Conservation (phyloP, 2,113 vertebrate genomes). For the Aegithalos caudatus region DNA sequence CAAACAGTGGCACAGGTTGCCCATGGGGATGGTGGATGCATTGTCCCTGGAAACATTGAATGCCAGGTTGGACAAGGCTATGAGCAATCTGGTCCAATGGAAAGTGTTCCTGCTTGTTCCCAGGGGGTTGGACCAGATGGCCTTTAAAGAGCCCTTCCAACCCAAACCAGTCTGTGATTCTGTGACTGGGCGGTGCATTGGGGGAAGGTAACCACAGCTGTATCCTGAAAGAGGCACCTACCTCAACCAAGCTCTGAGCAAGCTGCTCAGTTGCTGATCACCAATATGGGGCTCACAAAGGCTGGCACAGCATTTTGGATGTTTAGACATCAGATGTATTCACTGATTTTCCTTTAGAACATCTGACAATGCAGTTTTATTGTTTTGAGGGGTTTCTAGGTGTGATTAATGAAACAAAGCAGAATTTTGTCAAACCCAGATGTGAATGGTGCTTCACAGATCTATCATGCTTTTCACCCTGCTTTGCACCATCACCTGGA, state of each 20-base stretch:
- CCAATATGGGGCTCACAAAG: background rate
- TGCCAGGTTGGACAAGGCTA: accelerated
- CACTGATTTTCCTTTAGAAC: background rate
- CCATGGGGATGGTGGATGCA: background rate
- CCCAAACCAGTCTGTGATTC: background rate
- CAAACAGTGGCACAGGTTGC: background rate
- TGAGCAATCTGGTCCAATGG: background rate
- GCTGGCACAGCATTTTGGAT: background rate
- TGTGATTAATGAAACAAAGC: background rate
- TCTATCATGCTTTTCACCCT: background rate
- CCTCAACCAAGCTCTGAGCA: background rate
- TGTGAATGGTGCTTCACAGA: background rate
- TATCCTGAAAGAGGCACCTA: background rate
- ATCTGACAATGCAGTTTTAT: background rate
- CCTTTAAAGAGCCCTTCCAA: background rate
- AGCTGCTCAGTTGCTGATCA: background rate
- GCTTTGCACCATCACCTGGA: background rate
- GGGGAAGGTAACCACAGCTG: background rate
- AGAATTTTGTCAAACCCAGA: background rate
- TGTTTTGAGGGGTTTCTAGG: background rate
- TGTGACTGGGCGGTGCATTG: accelerated
- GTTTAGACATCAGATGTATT: background rate
- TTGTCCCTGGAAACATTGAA: background rate
- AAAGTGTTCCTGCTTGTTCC: background rate
- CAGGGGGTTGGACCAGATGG: background rate